A percentile compares a stretch with the other conserved stretches of the same genome.
Evolutionary conservation across 2,888 invertebrate genomes (phyloP).

Genomic region (Cabera pusaria): DNA sequence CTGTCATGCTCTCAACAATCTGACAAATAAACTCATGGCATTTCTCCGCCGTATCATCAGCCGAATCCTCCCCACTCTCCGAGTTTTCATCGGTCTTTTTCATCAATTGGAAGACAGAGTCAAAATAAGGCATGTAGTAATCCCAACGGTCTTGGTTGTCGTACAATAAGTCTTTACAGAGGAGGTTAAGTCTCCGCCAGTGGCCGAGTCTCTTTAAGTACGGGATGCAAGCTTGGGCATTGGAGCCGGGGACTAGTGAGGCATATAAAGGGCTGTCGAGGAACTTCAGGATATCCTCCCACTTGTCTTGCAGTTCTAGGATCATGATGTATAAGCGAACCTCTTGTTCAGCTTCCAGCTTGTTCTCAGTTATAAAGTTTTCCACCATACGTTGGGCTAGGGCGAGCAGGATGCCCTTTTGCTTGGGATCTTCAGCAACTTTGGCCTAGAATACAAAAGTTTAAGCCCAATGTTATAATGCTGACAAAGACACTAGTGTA

Average conservation of each 20-base stretch:
- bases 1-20: conserved; percentile 75
- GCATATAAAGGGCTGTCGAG: conserved; percentile 90
- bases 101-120: conserved; percentile 86
- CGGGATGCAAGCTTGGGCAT: conserved; percentile 87
- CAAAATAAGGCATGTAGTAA: conserved; percentile 88
- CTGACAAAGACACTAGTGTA: no score
- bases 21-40: conserved; percentile 73
- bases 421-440: conserved; percentile 75
- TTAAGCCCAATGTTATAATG: no score
- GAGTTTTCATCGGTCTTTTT: conserved; percentile 46
- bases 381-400: conserved; percentile 97
- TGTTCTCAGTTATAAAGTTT: conserved; percentile 93
- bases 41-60: conserved; percentile 72
- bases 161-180: conserved; percentile 88
- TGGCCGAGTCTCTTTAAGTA: conserved; percentile 88
- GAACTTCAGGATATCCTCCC: conserved; percentile 90
- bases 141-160: conserved; percentile 90
- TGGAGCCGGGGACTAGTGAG: conserved; percentile 86
- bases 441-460: conserved; percentile 57
- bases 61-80: conserved; percentile 39
- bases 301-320: conserved; percentile 88
- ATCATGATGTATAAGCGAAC: conserved; percentile 95
- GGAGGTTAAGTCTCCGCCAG: conserved; percentile 89
- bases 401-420: conserved; percentile 88
- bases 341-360: conserved; percentile 97